Conservation (phyloP, 2,888 invertebrate genomes). For the Bhutanitis thaidina region DNA sequence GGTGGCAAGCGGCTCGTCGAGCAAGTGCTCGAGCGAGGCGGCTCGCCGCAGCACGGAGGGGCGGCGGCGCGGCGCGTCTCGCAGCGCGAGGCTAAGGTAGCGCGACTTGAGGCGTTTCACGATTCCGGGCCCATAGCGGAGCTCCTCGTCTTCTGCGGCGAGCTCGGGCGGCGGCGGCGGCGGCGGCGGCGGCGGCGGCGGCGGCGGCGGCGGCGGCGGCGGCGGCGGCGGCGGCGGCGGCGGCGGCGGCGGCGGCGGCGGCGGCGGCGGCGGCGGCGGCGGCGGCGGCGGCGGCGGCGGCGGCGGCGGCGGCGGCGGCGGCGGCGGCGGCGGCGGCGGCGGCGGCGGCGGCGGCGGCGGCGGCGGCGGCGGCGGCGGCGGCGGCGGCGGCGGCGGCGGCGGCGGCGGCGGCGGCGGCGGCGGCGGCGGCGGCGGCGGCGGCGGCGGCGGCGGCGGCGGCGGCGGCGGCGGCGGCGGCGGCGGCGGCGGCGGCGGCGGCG, state of each 20-base stretch:
- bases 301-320: constrained; percentile 45
- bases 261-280: constrained; percentile 84
- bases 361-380: too few relatives aligned
- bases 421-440: too few relatives aligned
- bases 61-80: constrained; percentile 85
- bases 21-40: constrained; percentile 90
- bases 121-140: constrained; percentile 95
- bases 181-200: constrained; percentile 41
- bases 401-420: too few relatives aligned
- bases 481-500: too few relatives aligned
- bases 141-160: constrained; percentile 81
- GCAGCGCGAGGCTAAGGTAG: constrained; percentile 90
- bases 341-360: constrained; percentile 69
- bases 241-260: too few relatives aligned
- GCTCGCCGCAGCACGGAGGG: constrained; percentile 89
- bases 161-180: constrained; percentile 44
- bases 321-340: constrained; percentile 32
- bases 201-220: constrained; percentile 40
- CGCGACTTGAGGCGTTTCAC: constrained; percentile 92
- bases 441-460: constrained; percentile 11
- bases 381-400: too few relatives aligned
- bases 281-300: constrained; percentile 41
- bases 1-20: constrained; percentile 87
- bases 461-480: constrained; percentile 69
- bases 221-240: constrained; percentile 63